Conservation (phyloP, 2,888 invertebrate genomes). For the Drosophila peninsularis region DNA sequence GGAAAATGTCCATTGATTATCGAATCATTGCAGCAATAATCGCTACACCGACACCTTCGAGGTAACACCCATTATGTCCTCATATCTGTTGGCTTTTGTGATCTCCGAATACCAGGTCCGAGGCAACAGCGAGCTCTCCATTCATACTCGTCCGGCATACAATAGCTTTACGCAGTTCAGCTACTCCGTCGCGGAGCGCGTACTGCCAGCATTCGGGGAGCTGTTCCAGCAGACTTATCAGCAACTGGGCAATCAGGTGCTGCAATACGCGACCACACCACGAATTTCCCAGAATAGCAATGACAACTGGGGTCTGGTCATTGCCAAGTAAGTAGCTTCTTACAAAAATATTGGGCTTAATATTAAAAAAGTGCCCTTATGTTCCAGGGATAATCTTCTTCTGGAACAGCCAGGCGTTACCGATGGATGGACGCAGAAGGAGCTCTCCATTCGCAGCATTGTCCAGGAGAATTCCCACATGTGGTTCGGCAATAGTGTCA, state of each 20-base stretch:
- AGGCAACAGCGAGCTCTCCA: constrained; percentile 77
- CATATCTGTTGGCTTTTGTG: constrained; percentile 92
- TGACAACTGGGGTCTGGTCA: not conserved
- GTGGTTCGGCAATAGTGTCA: constrained; percentile 6
- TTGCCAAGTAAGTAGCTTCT: not conserved
- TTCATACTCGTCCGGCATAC: constrained; percentile 89
- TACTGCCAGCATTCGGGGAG: constrained; percentile 55
- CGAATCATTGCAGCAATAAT: constrained; percentile 42
- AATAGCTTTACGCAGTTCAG: constrained; percentile 89
- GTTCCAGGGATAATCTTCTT: not conserved
- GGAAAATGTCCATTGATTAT: not conserved
- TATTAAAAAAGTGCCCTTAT: too few species aligned
- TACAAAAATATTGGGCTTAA: not conserved
- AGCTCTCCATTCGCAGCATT: not conserved
- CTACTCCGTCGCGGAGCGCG: constrained; percentile 68
- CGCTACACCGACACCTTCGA: constrained; percentile 72
- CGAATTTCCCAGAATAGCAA: not conserved
- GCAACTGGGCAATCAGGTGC: not conserved
- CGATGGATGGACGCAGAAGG: not conserved
- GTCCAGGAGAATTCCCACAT: constrained; percentile 1
- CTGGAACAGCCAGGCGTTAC: not conserved
- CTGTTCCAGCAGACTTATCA: not conserved
- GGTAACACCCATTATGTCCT: constrained; percentile 88
- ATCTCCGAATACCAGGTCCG: constrained; percentile 86
- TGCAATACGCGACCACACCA: not conserved